Evolutionary conservation across 2,113 vertebrate species (phyloP).

Genomic region (Pleuronectes platessa): DNA sequence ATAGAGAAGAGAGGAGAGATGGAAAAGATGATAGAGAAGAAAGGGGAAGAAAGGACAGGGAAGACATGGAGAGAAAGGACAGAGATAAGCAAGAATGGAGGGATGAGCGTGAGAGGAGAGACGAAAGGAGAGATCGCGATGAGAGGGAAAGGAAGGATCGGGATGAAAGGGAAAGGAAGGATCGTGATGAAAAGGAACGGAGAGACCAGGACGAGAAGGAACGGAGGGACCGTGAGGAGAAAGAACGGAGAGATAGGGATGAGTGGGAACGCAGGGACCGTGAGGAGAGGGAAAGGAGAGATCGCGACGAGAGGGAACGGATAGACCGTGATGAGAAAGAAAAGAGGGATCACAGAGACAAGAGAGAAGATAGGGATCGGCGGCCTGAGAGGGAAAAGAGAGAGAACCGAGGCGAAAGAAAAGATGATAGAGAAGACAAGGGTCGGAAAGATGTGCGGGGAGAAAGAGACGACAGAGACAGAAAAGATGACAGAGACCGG

Average conservation of each 20-base stretch:
- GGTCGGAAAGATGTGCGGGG: conserved; percentile 8
- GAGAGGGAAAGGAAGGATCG: conserved; percentile 39
- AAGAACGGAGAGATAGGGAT: conserved; percentile 15
- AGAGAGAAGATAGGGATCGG: not conserved
- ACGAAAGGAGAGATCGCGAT: conserved; percentile 46
- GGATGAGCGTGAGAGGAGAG: conserved; percentile 57
- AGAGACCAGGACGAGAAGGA: conserved; percentile 38
- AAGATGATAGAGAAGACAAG: conserved; percentile 19
- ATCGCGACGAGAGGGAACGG: not conserved
- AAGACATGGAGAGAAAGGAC: conserved; percentile 51
- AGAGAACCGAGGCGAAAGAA: conserved; percentile 15
- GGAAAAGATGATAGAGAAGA: conserved; percentile 53
- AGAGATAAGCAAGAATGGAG: conserved; percentile 23
- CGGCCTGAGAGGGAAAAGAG: not conserved
- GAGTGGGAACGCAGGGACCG: not conserved
- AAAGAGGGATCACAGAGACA: conserved; percentile 3
- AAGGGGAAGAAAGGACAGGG: conserved; percentile 44
- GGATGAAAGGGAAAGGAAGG: conserved; percentile 33
- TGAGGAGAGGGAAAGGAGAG: conserved; percentile 18
- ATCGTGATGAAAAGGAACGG: conserved; percentile 21
- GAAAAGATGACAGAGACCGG: conserved; percentile 15
- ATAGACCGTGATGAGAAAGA: conserved; percentile 7
- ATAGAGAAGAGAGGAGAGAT: conserved; percentile 66
- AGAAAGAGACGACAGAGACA: conserved; percentile 8
- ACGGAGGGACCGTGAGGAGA: conserved; percentile 9